Conservation (phyloP, 2,113 vertebrate species). For the Channa argus region DNA sequence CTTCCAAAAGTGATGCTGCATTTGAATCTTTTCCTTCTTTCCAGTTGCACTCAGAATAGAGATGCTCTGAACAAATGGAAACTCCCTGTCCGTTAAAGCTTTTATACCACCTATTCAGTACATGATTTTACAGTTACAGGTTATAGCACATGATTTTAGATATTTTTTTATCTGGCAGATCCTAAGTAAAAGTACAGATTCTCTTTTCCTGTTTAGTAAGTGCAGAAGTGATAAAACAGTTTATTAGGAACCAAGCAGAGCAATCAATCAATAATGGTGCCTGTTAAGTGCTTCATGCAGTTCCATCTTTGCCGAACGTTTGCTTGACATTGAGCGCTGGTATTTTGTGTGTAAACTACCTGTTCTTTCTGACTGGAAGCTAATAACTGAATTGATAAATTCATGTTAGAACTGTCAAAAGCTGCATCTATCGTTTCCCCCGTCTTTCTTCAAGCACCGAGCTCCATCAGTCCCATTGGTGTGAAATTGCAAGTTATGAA, state of each 20-base stretch:
- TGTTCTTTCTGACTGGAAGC: neutral
- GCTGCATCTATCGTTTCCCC: neutral
- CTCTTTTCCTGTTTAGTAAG: neutral
- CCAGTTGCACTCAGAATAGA: neutral
- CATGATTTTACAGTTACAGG: too few relatives aligned
- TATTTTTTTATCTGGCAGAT: neutral
- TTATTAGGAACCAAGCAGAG: conserved; percentile 4
- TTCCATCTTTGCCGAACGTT: neutral
- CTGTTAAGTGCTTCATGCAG: conserved; percentile 5
- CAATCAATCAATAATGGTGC: neutral
- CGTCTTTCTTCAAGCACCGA: neutral
- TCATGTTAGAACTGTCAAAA: neutral
- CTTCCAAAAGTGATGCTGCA: neutral
- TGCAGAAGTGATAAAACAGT: neutral
- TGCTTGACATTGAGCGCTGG: neutral
- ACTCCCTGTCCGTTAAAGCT: neutral
- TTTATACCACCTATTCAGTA: too few relatives aligned
- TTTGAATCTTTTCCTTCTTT: neutral
- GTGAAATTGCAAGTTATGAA: too few relatives aligned
- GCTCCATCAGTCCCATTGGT: neutral
- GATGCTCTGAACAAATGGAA: neutral
- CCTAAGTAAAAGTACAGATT: neutral
- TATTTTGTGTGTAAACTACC: neutral
- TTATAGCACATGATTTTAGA: neutral
- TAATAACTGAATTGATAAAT: neutral